A percentile compares a stretch with the other conserved stretches of the same genome.
phyloP scores from a whole-genome alignment of 2,797 vertebrate genomes.

The Esox masquinongy region DNA sequence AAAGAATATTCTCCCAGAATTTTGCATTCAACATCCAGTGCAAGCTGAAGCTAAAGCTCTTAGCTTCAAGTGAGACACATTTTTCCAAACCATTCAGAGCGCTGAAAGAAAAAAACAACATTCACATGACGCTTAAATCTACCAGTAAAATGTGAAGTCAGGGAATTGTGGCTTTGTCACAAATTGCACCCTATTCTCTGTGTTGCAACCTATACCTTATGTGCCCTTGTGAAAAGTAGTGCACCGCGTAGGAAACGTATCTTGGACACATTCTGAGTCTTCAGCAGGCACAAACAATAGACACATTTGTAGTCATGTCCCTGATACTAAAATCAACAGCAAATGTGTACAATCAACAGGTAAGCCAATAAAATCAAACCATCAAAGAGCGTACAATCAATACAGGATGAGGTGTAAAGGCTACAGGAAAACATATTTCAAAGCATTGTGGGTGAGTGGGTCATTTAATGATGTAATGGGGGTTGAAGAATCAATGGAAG shows the following conservation, averaged over 20 bases:
- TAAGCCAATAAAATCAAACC: slow-evolving; percentile 59
- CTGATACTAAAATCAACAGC: slow-evolving; percentile 12
- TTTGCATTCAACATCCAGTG: slow-evolving; percentile 49
- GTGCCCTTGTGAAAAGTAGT: background rate
- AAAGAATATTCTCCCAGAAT: slow-evolving; percentile 46
- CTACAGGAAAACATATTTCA: background rate
- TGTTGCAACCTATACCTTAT: background rate
- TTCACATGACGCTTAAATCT: slow-evolving; percentile 20
- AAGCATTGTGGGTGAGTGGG: background rate
- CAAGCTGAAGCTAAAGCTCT: slow-evolving; percentile 47
- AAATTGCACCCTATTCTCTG: background rate
- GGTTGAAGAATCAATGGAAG: background rate
- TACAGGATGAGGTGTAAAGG: slow-evolving; percentile 3
- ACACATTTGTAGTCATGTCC: background rate
- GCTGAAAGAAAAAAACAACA: slow-evolving; percentile 37
- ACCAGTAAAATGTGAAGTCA: slow-evolving; percentile 25
- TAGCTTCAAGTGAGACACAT: slow-evolving; percentile 62
- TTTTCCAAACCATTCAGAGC: slow-evolving; percentile 54
- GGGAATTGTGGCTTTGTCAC: background rate
- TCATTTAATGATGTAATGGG: background rate
- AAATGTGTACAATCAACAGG: slow-evolving; percentile 49
- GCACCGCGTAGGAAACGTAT: no score
- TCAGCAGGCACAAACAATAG: slow-evolving; percentile 5
- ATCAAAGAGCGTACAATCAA: slow-evolving; percentile 67
- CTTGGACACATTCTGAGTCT: no score